Evolutionary conservation across 2,888 invertebrate genomes (phyloP), one percentile per base, ranked within the genome.

Genomic region (Athetis lepigone): DNA sequence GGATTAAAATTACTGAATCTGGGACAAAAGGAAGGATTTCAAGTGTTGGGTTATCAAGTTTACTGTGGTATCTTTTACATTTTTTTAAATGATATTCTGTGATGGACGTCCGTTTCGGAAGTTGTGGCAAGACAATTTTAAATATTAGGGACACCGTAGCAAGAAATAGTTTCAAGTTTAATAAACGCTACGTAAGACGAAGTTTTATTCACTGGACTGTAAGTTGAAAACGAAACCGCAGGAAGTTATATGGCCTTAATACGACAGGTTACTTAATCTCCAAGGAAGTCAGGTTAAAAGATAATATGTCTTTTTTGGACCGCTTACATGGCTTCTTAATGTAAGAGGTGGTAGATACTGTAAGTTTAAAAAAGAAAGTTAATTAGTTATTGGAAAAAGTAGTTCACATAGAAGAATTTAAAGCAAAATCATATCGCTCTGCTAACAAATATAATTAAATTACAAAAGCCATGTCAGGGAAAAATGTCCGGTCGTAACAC

Each of bases 231-330:
- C 80, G 60, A 70, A 77, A 81, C 84, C 81, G 59, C 82, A 77
- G 69, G 75, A 79, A 75, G 72, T 79, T 75, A 57, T 77, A 77
- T 68, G 75, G 75, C 70, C 66, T 77, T 75, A 76, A 74, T 69
- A 67, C 51, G 57, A 51, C 40, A 51, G 61, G 76, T 70, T 67
- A 84, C 65, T 74, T 71, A 79, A 84, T 78, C 69, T 60, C 40
- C 4, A 60, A 72, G 72, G 78, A 78, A 80, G 77, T 67, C 13
- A 52, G 57, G 66, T 60, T 49, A 33, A 43, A 54, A 60, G 56
- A 75, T 60, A 56, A 59, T 61, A 46, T 4, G 33, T 2, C 36
- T 69, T 62, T 70, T 73, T 63, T 50, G 57, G 59, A 2, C 13
- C 60, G 6, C 40, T 71, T 65, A 56, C 43, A 72, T 19, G 80